Conservation (phyloP, 2,113 vertebrate genomes). For the Odontesthes bonariensis region DNA sequence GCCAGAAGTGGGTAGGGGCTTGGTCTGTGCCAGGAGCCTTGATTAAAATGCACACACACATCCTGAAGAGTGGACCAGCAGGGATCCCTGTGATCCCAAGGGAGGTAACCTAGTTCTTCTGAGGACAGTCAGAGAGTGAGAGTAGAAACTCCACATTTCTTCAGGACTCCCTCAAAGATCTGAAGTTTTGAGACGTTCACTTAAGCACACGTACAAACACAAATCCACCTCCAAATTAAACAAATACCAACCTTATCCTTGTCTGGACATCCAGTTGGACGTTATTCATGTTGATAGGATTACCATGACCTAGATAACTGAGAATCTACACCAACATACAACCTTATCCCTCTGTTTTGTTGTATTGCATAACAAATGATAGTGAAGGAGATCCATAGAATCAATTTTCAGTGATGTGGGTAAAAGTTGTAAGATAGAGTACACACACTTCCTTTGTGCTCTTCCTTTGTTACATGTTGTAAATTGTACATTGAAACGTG, state of each 20-base stretch:
- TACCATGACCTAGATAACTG: no score
- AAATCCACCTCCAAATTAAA: neutral
- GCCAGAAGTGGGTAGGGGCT: conserved; percentile 6
- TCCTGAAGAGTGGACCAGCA: conserved; percentile 37
- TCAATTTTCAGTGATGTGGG: no score
- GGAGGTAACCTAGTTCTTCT: conserved; percentile 75
- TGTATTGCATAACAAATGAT: no score
- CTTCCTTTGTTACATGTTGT: no score
- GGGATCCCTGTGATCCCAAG: conserved; percentile 36
- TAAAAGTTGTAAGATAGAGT: no score
- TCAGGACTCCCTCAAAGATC: neutral
- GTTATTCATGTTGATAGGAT: no score
- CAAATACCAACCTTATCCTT: no score
- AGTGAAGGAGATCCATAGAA: no score
- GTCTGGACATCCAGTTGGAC: no score
- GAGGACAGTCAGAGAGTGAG: conserved; percentile 11
- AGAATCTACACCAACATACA: no score
- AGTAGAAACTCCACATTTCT: neutral
- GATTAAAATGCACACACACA: conserved; percentile 68
- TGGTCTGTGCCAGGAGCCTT: conserved; percentile 36
- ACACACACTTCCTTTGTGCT: no score
- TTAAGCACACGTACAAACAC: neutral
- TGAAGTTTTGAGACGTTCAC: neutral
- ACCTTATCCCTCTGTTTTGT: neutral
- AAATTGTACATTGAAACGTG: no score